These are phyloP conservation scores for Drosophila melanosoma DNA, from an alignment of 2,888 invertebrate species.

Conservation along the genomic window DNA sequence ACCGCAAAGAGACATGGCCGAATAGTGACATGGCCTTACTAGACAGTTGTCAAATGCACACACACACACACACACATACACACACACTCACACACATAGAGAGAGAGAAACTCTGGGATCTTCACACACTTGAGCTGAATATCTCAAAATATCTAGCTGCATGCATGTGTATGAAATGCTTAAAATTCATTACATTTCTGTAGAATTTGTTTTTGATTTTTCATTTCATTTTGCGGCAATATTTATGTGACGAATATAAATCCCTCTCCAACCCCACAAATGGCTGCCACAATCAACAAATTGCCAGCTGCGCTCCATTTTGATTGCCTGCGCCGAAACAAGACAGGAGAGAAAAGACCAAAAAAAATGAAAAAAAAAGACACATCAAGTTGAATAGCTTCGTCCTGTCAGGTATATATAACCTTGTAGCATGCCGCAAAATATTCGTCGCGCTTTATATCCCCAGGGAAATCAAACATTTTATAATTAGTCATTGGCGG, in stretches of 20 bases:
- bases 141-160: constrained; percentile 38
- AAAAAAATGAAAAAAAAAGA: constrained; percentile 32
- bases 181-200: constrained; percentile 79
- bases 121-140: constrained; percentile 32
- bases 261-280: constrained; percentile 2
- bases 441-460: constrained; percentile 71
- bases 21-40: constrained; percentile 78
- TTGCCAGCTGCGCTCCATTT: constrained; percentile 56
- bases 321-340: constrained; percentile 63
- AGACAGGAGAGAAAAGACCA: constrained; percentile 11
- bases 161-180: constrained; percentile 66
- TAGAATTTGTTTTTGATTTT: constrained; percentile 79
- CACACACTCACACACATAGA: constrained; percentile 6
- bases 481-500: constrained; percentile 82
- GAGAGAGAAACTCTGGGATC: constrained; percentile 2
- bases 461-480: constrained; percentile 84
- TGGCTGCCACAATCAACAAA: constrained; percentile 15
- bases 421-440: constrained; percentile 46
- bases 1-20: constrained; percentile 79
- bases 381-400: constrained; percentile 51
- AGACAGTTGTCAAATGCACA: constrained; percentile 75
- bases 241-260: constrained; percentile 56
- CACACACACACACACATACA: constrained; percentile 21
- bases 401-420: constrained; percentile 47
- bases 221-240: constrained; percentile 73